A percentile compares a stretch with the other conserved stretches of the same genome.
These are phyloP conservation scores for Hydrozoanthus tunicans DNA, from an alignment of 64 coral and sea anemone genomes.

Conservation along the genomic window DNA sequence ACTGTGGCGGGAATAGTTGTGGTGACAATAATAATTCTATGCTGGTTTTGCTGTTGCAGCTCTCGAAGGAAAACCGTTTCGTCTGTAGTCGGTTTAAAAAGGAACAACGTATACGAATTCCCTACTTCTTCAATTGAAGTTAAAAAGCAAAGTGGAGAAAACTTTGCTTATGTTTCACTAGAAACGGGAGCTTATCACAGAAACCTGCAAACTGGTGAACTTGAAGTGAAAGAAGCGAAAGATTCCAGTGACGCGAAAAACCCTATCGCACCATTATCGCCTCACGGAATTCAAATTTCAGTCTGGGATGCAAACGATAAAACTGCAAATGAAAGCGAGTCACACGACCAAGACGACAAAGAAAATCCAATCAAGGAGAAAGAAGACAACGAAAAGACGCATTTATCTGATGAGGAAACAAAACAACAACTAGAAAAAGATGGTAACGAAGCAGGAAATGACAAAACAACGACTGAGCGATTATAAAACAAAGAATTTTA, in stretches of 20 bases:
- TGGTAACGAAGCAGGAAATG: neutral
- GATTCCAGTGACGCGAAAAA: neutral
- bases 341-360: neutral
- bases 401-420: neutral
- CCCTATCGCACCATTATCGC: neutral
- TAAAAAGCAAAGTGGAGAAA: neutral
- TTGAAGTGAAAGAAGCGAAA: neutral
- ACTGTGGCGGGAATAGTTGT: slow-evolving; percentile 36
- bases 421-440: neutral
- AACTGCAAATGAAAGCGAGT: neutral
- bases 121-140: slow-evolving; percentile 24
- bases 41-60: slow-evolving; percentile 45
- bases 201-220: neutral
- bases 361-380: neutral
- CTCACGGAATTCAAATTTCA: slow-evolving; percentile 39
- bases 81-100: slow-evolving; percentile 15
- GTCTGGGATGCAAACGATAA: slow-evolving; percentile 32
- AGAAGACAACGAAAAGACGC: neutral
- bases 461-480: neutral
- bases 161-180: slow-evolving; percentile 32
- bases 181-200: slow-evolving; percentile 17
- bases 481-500: too few relatives aligned
- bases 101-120: slow-evolving; percentile 11
- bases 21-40: slow-evolving; percentile 3
- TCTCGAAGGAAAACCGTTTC: slow-evolving; percentile 24